Conservation (phyloP, 2,888 invertebrate genomes). For the Slavum lentiscoides region DNA sequence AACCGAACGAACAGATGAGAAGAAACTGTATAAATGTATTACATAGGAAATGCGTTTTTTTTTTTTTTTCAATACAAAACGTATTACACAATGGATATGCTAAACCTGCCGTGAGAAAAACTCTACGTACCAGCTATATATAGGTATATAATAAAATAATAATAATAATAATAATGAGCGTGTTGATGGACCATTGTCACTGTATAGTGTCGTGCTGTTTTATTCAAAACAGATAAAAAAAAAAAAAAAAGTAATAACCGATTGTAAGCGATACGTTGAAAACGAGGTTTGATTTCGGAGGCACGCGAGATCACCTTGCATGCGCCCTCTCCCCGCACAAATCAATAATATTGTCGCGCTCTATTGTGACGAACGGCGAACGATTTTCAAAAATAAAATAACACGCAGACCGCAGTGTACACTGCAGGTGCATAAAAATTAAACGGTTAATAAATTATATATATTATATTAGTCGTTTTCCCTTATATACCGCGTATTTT, state of each 20-base stretch:
- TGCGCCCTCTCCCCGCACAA: constrained; percentile 15
- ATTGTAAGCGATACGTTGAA: constrained; percentile 25
- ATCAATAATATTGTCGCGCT: constrained; percentile 11
- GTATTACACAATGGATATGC: constrained; percentile 33
- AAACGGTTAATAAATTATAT: constrained; percentile 22
- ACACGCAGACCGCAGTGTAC: too few relatives aligned
- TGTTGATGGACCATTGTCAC: constrained; percentile 45
- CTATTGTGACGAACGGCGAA: too few relatives aligned
- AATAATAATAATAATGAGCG: constrained; percentile 8
- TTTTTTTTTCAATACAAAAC: constrained; percentile 23
- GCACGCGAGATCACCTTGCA: background rate
- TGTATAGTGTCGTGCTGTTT: constrained; percentile 47
- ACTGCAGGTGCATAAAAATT: too few relatives aligned
- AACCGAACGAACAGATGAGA: too few relatives aligned
- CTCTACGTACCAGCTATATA: background rate
- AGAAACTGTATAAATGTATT: too few relatives aligned
- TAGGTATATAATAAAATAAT: too few relatives aligned
- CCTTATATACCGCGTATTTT: background rate
- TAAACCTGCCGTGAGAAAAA: constrained; percentile 46
- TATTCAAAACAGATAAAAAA: constrained; percentile 40
- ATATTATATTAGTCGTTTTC: too few relatives aligned
- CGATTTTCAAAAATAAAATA: background rate
- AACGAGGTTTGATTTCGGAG: constrained; percentile 30
- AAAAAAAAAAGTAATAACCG: constrained; percentile 8
- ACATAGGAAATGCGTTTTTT: background rate